Conservation (phyloP, 1,140 invertebrate genomes). For the Temnothorax curvispinosus region DNA sequence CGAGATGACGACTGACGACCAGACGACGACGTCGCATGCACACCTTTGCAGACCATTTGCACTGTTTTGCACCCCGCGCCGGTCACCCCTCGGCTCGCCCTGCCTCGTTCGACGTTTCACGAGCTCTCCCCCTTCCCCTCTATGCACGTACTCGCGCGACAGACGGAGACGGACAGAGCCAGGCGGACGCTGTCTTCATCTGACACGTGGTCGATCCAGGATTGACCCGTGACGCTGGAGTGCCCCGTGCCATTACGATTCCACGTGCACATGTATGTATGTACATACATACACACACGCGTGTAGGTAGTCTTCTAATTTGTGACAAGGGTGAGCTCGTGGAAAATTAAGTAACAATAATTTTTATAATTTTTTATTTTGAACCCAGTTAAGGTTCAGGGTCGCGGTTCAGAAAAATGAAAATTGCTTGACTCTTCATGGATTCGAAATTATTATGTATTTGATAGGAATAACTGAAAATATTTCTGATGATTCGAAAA, state of each 20-base stretch:
- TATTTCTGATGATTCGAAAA: not conserved
- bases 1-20: not conserved
- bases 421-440: not conserved
- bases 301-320: not conserved
- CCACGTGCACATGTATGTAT: not conserved
- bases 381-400: too few species aligned
- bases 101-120: not conserved
- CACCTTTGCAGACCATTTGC: too few species aligned
- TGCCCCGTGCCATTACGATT: not conserved
- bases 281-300: too few species aligned
- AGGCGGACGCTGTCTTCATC: not conserved
- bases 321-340: not conserved
- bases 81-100: not conserved
- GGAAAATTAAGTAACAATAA: not conserved
- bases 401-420: not conserved
- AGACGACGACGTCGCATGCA: not conserved
- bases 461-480: not conserved
- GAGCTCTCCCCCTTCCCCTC: not conserved
- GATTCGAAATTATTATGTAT: not conserved
- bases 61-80: not conserved
- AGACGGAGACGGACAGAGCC: not conserved
- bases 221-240: not conserved
- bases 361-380: not conserved
- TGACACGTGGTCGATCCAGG: conserved; percentile 17
- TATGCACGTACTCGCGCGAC: not conserved